Conservation (phyloP, 2,113 vertebrate species). For the Gymnocephalus cernua region DNA sequence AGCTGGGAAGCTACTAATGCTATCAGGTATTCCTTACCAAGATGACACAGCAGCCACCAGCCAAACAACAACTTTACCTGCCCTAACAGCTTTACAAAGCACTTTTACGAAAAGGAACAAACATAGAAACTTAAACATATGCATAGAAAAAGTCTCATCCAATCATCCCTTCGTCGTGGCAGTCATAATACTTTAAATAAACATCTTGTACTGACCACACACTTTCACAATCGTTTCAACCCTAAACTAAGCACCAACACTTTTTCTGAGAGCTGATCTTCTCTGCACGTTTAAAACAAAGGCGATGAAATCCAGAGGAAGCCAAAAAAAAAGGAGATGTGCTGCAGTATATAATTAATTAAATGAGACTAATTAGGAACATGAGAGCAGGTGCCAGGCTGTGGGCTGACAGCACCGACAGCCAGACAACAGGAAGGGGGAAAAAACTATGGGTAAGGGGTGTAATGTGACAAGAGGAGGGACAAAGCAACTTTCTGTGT, state of each 20-base stretch:
- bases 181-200: conserved; percentile 14
- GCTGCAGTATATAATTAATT: conserved; percentile 92
- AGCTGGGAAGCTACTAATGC: conserved; percentile 85
- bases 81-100: conserved; percentile 27
- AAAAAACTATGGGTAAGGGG: conserved; percentile 80
- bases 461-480: conserved; percentile 86
- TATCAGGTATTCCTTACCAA: conserved; percentile 79
- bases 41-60: conserved; percentile 60
- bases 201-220: conserved; percentile 20
- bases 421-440: conserved; percentile 83
- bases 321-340: conserved; percentile 81
- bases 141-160: neutral
- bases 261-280: conserved; percentile 30
- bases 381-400: conserved; percentile 92
- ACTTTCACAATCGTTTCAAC: neutral
- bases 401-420: conserved; percentile 90
- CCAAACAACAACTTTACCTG: conserved; percentile 17
- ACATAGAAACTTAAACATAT: neutral
- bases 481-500: conserved; percentile 88
- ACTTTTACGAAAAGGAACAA: conserved; percentile 15
- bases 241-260: conserved; percentile 10
- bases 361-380: conserved; percentile 95
- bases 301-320: conserved; percentile 64
- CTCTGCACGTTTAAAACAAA: conserved; percentile 71
- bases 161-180: neutral